Evolutionary conservation across 2,888 invertebrate species (phyloP).

Genomic region (Oeneis ivallda): DNA sequence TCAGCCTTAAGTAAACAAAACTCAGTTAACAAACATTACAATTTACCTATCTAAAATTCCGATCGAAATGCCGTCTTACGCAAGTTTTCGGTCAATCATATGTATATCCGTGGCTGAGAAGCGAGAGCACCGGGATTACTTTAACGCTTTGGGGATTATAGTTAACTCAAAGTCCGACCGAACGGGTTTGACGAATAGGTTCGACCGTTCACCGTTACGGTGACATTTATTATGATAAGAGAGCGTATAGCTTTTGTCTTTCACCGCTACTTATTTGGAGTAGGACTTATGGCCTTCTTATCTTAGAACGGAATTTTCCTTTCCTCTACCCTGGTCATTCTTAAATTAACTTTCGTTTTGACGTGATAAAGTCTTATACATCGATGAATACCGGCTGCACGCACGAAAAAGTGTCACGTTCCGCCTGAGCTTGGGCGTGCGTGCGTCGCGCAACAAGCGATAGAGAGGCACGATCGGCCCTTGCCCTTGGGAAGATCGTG

Average conservation of each 20-base stretch:
- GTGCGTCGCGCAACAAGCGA: no score
- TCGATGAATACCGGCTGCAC: no score
- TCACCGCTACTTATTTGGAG: background rate
- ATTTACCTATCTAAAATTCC: constrained; percentile 37
- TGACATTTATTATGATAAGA: constrained; percentile 33
- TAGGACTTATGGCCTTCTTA: background rate
- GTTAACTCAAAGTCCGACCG: constrained; percentile 37
- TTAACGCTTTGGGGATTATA: constrained; percentile 40
- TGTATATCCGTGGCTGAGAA: constrained; percentile 42
- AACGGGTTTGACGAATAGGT: constrained; percentile 40
- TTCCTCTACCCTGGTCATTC: no score
- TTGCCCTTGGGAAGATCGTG: no score
- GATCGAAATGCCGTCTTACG: constrained; percentile 38
- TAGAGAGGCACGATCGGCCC: no score
- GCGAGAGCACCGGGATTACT: constrained; percentile 34
- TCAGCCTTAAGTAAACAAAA: background rate
- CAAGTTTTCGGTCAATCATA: constrained; percentile 44
- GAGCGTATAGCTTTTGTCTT: constrained; percentile 1
- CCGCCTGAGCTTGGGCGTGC: no score
- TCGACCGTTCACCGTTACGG: constrained; percentile 29
- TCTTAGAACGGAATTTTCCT: no score
- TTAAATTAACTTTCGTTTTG: no score
- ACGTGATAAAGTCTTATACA: no score
- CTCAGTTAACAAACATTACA: constrained; percentile 9
- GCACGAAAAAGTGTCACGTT: no score